These are phyloP conservation scores for Cherax quadricarinatus DNA, from an alignment of 1,140 invertebrate genomes.

Conservation along the genomic window DNA sequence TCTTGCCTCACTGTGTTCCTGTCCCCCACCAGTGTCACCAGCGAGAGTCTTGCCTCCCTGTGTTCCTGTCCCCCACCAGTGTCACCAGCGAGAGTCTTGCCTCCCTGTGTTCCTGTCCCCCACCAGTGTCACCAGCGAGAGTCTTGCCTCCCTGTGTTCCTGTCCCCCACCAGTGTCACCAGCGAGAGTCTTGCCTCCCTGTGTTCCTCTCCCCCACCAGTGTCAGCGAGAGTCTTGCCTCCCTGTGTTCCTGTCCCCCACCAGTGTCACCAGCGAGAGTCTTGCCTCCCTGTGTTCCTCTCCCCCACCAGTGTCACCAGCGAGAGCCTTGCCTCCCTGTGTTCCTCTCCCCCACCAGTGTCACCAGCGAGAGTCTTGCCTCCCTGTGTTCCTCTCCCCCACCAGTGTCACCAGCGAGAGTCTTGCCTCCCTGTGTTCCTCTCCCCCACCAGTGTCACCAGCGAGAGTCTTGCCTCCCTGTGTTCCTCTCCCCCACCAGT, in stretches of 20 bases:
- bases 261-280: not conserved
- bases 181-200: not conserved
- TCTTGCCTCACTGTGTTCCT: not conserved
- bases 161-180: not conserved
- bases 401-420: not conserved
- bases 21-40: not conserved
- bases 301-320: not conserved
- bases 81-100: not conserved
- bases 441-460: not conserved
- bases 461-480: not conserved
- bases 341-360: not conserved
- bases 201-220: not conserved
- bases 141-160: not conserved
- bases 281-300: constrained; percentile 6
- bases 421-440: not conserved
- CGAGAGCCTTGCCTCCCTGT: not conserved
- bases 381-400: constrained; percentile 11
- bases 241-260: constrained; percentile 5
- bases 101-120: constrained; percentile 7
- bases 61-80: not conserved
- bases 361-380: not conserved
- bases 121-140: not conserved
- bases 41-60: not conserved
- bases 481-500: not conserved
- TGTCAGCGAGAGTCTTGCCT: not conserved